phyloP scores from a whole-genome alignment of 2,888 invertebrate species.

The Drosophila putrida region DNA sequence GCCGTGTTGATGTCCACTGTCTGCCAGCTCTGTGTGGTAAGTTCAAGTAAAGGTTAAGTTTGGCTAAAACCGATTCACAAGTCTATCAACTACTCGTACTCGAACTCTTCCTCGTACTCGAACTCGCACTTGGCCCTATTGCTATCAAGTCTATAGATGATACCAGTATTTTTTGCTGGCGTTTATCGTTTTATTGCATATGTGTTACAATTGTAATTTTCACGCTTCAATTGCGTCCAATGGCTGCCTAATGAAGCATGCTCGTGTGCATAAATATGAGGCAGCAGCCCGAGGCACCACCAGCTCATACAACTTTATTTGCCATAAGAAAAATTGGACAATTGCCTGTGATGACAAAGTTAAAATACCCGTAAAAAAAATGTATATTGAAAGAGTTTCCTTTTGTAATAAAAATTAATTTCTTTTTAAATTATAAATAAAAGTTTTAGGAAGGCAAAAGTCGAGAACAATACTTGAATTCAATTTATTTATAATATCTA shows the following conservation, averaged over 20 bases:
- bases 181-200: conserved; percentile 75
- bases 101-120: background rate
- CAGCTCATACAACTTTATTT: conserved; percentile 43
- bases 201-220: conserved; percentile 78
- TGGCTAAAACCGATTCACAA: conserved; percentile 1
- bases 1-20: conserved; percentile 93
- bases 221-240: conserved; percentile 73
- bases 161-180: conserved; percentile 20
- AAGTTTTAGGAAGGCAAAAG: too few relatives aligned
- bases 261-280: conserved; percentile 72
- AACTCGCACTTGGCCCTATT: conserved; percentile 5
- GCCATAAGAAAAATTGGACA: background rate
- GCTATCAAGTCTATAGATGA: background rate
- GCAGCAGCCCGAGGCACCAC: conserved; percentile 21
- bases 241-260: conserved; percentile 78
- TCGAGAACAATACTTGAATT: too few relatives aligned
- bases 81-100: background rate
- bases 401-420: too few relatives aligned
- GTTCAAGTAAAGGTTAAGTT: conserved; percentile 13
- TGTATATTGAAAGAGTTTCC: too few relatives aligned
- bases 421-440: too few relatives aligned
- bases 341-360: background rate
- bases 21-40: conserved; percentile 92
- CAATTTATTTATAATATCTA: too few relatives aligned
- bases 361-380: conserved; percentile 25